A percentile compares a stretch with the other conserved stretches of the same genome.
Evolutionary conservation across 1,140 invertebrate species (phyloP).

Genomic region (Ladona fulva): DNA sequence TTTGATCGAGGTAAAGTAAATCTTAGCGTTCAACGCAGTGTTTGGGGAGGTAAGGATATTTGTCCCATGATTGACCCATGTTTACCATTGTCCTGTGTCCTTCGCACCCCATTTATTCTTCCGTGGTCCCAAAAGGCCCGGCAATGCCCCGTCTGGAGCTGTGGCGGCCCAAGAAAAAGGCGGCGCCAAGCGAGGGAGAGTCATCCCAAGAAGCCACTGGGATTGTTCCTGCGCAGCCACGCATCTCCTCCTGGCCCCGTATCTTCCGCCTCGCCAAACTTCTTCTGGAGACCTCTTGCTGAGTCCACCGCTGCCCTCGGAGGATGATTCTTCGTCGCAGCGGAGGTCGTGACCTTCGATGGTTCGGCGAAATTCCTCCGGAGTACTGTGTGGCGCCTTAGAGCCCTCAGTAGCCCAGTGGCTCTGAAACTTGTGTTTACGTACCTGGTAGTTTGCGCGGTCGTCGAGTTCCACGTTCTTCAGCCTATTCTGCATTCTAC

Average conservation of each 20-base stretch:
- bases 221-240: not conserved
- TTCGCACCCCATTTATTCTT: not conserved
- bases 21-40: no score
- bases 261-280: not conserved
- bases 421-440: not conserved
- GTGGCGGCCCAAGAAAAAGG: not conserved
- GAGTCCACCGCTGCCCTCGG: not conserved
- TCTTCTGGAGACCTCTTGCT: not conserved
- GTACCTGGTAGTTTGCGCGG: no score
- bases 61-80: no score
- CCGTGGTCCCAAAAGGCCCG: not conserved
- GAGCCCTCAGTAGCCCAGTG: not conserved
- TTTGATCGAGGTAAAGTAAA: no score
- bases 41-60: no score
- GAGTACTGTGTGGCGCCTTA: no score
- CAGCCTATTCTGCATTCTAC: not conserved
- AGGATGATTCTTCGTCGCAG: no score
- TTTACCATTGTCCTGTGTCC: no score
- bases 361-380: no score
- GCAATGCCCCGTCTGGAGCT: not conserved
- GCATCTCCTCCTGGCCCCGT: not conserved
- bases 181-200: not conserved
- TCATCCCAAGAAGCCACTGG: not conserved
- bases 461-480: no score
- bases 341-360: no score